Base-by-base conservation (phyloP, 2,797 vertebrate species). In the Gymnoscopelus braueri region DNA sequence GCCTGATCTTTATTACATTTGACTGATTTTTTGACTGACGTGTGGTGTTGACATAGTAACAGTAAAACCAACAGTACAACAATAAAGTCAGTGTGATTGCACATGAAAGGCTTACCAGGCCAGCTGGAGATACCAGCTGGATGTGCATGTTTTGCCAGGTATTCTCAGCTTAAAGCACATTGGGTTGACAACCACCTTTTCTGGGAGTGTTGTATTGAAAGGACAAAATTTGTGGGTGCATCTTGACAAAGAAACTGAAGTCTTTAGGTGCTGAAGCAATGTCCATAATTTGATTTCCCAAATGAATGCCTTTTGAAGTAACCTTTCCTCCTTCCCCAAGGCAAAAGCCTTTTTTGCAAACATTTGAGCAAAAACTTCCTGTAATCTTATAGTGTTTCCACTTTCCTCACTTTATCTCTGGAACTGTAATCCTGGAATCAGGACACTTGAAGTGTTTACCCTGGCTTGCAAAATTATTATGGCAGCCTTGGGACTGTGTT, bases 391-490 rank as follows among this genome's bases (percentile, higher is more conserved):
- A 3, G 7, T 15, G 55, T 58, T 61, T 74, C n/a, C 5, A 69
- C 58, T 19, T 49, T 14, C 26, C 59, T 8, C 14, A 12, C 60
- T 54, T 26, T 26, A n/a, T 61, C 55, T 56, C 35, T n/a, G 51
- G 70, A 13, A 19, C 26, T 65, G 9, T 19, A 72, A 53, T 44
- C 10, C 23, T 35, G 11, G 52, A 54, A 71, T 78, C 49, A 23
- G 26, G 24, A 2, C 24, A 50, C 71, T 50, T 72, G 35, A 71
- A 72, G 69, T 76, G 67, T 80, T 77, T 56, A 63, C 60, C 8
- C 60, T 60, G 73, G 44, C 62, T 52, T 1, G 5, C 56, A 62
- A 55, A 63, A 35, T 60, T 15, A 78, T 71, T 47, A 62, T 0
- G 3, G 59, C 48, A 67, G 55, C 77, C 53, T 60, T 29, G 57